phyloP scores from a whole-genome alignment of 1,140 invertebrate species.

The Trichomalopsis sarcophagae region DNA sequence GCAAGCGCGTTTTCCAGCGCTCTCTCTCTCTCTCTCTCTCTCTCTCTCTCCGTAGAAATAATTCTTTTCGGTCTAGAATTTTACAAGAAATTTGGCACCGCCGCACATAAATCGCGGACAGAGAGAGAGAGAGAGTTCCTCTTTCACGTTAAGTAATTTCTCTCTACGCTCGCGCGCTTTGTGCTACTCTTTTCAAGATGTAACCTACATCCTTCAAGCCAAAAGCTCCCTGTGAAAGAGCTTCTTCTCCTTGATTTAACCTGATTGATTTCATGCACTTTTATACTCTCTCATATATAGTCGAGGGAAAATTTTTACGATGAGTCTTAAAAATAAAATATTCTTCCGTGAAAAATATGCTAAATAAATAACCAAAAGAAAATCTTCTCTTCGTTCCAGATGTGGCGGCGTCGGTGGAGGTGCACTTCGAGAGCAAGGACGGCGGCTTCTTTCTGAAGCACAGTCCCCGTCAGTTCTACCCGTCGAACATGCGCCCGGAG shows the following conservation, averaged over 20 bases:
- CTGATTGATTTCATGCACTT: not conserved
- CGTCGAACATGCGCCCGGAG: constrained; percentile 63
- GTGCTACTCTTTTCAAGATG: not conserved
- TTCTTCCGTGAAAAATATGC: too few relatives aligned
- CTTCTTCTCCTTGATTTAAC: not conserved
- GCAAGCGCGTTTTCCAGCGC: not conserved
- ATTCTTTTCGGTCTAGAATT: not conserved
- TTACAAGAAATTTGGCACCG: not conserved
- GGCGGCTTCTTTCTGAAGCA: constrained; percentile 92
- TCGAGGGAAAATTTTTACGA: too few relatives aligned
- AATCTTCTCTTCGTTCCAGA: constrained; percentile 62
- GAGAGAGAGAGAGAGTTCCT: not conserved
- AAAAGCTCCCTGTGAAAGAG: not conserved
- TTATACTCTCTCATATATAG: not conserved
- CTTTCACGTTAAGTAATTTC: constrained; percentile 4
- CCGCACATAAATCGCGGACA: not conserved
- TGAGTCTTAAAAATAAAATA: too few relatives aligned
- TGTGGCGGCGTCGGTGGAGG: constrained; percentile 80
- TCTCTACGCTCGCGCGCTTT: not conserved
- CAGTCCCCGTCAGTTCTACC: constrained; percentile 79
- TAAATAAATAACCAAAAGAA: not conserved
- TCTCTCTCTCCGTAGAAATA: not conserved
- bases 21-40: too few relatives aligned
- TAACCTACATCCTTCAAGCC: constrained; percentile 1
- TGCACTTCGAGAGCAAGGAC: constrained; percentile 92